phyloP scores from a whole-genome alignment of 2,797 vertebrate genomes.

The Rousettus madagascariensis region DNA sequence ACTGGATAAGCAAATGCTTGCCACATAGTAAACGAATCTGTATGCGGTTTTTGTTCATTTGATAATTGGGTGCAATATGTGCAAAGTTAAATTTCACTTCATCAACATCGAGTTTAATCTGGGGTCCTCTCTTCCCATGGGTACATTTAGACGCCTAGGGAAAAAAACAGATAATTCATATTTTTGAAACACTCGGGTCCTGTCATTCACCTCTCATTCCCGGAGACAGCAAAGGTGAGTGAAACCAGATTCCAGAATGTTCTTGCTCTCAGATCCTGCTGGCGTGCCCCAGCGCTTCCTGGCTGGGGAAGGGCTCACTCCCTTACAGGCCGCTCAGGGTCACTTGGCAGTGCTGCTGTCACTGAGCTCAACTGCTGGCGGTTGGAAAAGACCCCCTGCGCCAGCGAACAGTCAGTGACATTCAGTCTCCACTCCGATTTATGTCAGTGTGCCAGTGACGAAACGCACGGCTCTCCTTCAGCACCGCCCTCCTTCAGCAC shows the following conservation, averaged over 20 bases:
- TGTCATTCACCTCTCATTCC: not conserved
- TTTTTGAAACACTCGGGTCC: not conserved
- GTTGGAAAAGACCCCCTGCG: not conserved
- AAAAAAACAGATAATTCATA: too few species aligned
- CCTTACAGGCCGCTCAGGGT: not conserved
- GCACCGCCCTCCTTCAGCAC: not conserved
- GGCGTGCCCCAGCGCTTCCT: not conserved
- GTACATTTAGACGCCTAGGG: not conserved
- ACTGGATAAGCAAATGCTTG: not conserved
- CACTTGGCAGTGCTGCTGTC: not conserved
- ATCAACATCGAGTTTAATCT: not conserved
- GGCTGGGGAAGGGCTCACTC: not conserved
- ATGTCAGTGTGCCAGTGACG: constrained; percentile 74
- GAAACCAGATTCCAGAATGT: not conserved
- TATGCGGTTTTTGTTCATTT: not conserved
- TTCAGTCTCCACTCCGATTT: not conserved
- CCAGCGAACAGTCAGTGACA: constrained; percentile 15
- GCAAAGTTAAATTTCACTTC: not conserved
- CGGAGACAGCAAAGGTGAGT: not conserved
- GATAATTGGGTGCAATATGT: not conserved
- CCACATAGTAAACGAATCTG: not conserved
- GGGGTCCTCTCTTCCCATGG: not conserved
- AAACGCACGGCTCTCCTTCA: not conserved
- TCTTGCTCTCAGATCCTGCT: not conserved
- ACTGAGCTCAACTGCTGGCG: not conserved